Percentiles rank a stretch among this genome's conserved stretches.
Conservation (phyloP, 2,888 invertebrate species). For the Saturnia pavonia region DNA sequence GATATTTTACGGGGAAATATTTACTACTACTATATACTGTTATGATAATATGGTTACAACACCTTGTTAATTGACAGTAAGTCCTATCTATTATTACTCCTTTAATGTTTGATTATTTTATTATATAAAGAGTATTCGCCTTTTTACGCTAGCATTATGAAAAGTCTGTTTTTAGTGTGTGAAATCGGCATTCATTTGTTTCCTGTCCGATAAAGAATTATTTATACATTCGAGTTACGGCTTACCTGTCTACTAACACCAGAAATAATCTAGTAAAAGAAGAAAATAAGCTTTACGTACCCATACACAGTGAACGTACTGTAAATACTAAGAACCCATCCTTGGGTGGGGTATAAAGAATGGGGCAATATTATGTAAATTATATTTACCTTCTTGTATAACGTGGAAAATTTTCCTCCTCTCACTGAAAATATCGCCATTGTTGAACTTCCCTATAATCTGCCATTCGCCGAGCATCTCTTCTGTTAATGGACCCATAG, state of each 20-base stretch:
- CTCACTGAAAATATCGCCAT: constrained; percentile 39
- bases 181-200: neutral
- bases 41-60: no score
- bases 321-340: neutral
- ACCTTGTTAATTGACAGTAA: no score
- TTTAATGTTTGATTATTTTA: no score
- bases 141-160: no score
- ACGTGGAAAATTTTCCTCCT: constrained; percentile 35
- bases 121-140: no score
- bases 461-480: constrained; percentile 46
- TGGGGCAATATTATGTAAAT: neutral
- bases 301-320: no score
- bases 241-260: neutral
- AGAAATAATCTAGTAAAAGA: neutral
- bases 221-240: neutral
- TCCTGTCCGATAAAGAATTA: neutral
- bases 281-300: neutral
- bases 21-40: no score
- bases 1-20: no score
- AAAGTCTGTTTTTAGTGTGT: no score
- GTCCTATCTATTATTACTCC: no score
- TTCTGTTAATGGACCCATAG: constrained; percentile 39
- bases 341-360: neutral
- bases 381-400: constrained; percentile 45
- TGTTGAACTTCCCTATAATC: constrained; percentile 47